Base-by-base conservation (phyloP, 92 coral and sea anemone species). In the Epizoanthus scotinus region DNA sequence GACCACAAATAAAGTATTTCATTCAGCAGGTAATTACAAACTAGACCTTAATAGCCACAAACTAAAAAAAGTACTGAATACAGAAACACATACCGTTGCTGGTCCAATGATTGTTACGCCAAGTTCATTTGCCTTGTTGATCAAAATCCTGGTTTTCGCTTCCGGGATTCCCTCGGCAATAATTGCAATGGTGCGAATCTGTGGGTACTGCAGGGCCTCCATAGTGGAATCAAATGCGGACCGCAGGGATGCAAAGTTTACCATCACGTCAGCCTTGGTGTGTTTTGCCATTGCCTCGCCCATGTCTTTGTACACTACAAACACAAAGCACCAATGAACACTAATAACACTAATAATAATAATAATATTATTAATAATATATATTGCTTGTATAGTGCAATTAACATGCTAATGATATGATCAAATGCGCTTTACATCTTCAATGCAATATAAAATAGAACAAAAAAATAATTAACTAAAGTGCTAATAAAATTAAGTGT, bases 131-230 rank as follows among this genome's bases (percentile, higher is more conserved):
- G 99, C 99, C 73, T 87, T 91, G 61, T 78, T 84, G 85, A 86
- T 95, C 28, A 95, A 70, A 40, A 90, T 81, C 63, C 99, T 84
- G 5, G 99, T 95, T 82, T 90, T 95, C 6, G 99, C 99, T 68
- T 95, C 99, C 5, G 99, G 99, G 58, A 95, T 95, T 83, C 99
- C 99, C 83, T 95, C 99, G 6, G 99, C 99, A 68, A 95, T 95
- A 68, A 95, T 95, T 22, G 99, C 98, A 56, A 95, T 95, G 38
- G 94, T 86, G 71, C 99, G 98, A 73, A 95, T 95, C 91, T 95
- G 99, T 2, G 93, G 93, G 78, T 80, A 93, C 47, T 86, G 69
- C 94, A 95, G 83, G 18, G 99, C 98, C 56, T 95, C 99, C 68
- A 93, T 66, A 12, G 99, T 93, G 8, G 98, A 82, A 82, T 93